Conservation (phyloP, 2,113 vertebrate species). For the Cairina moschata region DNA sequence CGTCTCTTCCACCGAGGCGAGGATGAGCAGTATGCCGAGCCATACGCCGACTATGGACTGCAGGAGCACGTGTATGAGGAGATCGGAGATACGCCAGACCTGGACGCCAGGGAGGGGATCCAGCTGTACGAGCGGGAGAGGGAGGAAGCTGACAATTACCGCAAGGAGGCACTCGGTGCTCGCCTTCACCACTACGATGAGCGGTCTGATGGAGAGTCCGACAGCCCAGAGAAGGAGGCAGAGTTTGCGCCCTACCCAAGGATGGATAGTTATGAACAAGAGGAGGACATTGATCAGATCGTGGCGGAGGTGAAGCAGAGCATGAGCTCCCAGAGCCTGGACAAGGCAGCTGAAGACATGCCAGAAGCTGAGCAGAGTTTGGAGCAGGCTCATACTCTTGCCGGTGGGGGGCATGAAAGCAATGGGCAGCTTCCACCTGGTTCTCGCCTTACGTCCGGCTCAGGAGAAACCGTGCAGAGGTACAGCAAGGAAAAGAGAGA, state of each 20-base stretch:
- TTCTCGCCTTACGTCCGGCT: conserved; percentile 33
- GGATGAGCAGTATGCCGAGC: conserved; percentile 90
- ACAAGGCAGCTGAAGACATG: conserved; percentile 80
- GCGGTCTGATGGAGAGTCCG: conserved; percentile 92
- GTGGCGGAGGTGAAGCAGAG: conserved; percentile 89
- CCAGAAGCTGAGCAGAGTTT: conserved; percentile 81
- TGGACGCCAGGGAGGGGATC: conserved; percentile 77
- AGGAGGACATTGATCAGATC: conserved; percentile 90
- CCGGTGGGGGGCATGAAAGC: conserved; percentile 53
- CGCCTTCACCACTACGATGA: conserved; percentile 95
- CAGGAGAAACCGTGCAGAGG: conserved; percentile 78
- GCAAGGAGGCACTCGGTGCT: conserved; percentile 91
- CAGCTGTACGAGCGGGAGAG: conserved; percentile 82
- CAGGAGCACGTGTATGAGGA: conserved; percentile 98
- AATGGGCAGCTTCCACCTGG: conserved; percentile 61
- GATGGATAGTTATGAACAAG: conserved; percentile 93
- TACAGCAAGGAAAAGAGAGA: conserved; percentile 92
- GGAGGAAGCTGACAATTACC: conserved; percentile 82
- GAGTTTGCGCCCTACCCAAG: conserved; percentile 94
- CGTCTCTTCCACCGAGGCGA: conserved; percentile 76
- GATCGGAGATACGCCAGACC: conserved; percentile 84
- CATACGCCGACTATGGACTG: conserved; percentile 87
- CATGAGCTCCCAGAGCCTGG: conserved; percentile 86
- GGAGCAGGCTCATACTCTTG: conserved; percentile 56
- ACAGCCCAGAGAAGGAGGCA: conserved; percentile 96